These are phyloP conservation scores for Chionoecetes opilio DNA, from an alignment of 1,140 invertebrate species.

Conservation along the genomic window DNA sequence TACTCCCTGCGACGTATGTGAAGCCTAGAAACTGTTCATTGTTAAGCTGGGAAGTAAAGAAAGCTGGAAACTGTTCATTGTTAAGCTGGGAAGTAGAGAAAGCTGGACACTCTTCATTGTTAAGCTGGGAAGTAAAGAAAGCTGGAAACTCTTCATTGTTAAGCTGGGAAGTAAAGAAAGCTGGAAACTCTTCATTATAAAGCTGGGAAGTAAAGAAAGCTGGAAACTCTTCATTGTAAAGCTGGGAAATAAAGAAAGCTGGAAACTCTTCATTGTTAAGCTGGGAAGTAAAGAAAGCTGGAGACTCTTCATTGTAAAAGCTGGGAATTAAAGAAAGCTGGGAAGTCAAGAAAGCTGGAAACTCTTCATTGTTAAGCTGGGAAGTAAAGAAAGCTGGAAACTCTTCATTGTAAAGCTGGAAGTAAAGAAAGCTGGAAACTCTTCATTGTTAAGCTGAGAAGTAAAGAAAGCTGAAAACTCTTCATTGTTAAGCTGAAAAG, in stretches of 20 bases:
- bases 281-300: background rate
- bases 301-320: background rate
- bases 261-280: background rate
- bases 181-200: background rate
- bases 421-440: background rate
- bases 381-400: background rate
- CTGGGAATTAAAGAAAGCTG: background rate
- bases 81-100: background rate
- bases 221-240: background rate
- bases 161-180: background rate
- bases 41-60: background rate
- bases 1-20: too few relatives aligned
- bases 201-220: background rate
- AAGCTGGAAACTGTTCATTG: background rate
- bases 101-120: background rate
- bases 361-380: background rate
- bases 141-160: background rate
- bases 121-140: background rate
- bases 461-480: background rate
- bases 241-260: background rate
- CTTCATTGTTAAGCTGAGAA: background rate
- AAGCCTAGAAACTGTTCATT: background rate
- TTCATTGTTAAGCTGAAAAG: background rate
- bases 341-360: too few relatives aligned
- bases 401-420: background rate